Evolutionary conservation across 2,113 vertebrate species (phyloP), one percentile per base, ranked within the genome.

Genomic region (Tinamus guttatus): DNA sequence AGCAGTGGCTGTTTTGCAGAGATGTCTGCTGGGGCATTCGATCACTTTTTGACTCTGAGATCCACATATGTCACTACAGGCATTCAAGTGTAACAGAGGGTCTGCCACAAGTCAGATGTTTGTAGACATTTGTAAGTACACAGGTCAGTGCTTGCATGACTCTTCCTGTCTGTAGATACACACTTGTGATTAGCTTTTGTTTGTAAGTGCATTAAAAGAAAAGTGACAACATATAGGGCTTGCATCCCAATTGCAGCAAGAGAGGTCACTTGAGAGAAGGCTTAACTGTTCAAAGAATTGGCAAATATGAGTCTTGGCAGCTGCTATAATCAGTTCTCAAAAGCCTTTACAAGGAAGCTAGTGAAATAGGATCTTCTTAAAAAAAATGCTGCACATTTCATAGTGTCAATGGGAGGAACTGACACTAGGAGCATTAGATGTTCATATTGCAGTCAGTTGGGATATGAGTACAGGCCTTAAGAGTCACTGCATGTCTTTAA

Each of bases 211-310:
- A 25, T 36, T 87, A 21, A 81, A 82, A 76, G 51, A 59, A 79
- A 94, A 78, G 14, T 75, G 85, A 38, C 47, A 52, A 58, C 87
- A 17, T 56, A 15, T 73, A 79, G 65, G 64, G 59, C 71, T 82
- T 51, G 30, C 81, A 54, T 82, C 81, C 51, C 38, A 43, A 13
- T 59, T 58, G 58, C 0, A 0, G 40, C 47, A 43, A 83, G 75
- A 85, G 58, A 64, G 36, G 51, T 94, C 45, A 85, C 81, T 87
- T 74, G 71, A 87, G 81, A 93, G 90, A 94, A 90, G 67, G 60
- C 56, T 87, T 80, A 85, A 56, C 81, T 92, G 64, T 93, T 89
- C 78, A 69, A 93, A 96, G 90, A 77, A 73, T 22, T 86, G 90
- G 81, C 75, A 94, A 70, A 89, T 87, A 70, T 4, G 18, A 67